Percentiles rank a stretch among this genome's conserved stretches.
phyloP scores from a whole-genome alignment of 2,113 vertebrate species.

The Psettodes erumei region DNA sequence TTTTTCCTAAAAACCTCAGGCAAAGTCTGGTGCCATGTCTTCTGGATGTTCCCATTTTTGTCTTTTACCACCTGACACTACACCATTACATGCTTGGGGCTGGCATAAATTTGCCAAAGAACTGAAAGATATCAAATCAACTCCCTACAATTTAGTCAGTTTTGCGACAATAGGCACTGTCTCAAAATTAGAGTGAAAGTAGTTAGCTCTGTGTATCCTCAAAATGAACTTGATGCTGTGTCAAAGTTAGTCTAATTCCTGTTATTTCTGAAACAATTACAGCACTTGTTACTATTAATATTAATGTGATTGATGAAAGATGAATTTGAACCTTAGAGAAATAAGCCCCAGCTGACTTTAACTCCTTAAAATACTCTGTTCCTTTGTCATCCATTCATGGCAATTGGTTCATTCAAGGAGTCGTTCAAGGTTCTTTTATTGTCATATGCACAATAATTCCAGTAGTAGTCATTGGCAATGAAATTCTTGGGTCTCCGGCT shows the following conservation, averaged over 20 bases:
- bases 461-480: too few species aligned
- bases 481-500: too few species aligned
- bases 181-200: constrained; percentile 26
- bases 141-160: constrained; percentile 13
- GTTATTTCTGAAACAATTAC: constrained; percentile 23
- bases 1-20: constrained; percentile 15
- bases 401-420: neutral
- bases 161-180: constrained; percentile 4
- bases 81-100: constrained; percentile 35
- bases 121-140: constrained; percentile 20
- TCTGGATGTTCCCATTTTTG: constrained; percentile 25
- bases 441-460: too few species aligned
- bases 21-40: constrained; percentile 55
- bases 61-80: constrained; percentile 21
- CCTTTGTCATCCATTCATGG: neutral
- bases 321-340: neutral
- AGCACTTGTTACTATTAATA: constrained; percentile 28
- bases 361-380: neutral
- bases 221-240: constrained; percentile 15
- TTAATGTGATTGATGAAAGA: constrained; percentile 54
- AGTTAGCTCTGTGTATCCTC: constrained; percentile 47
- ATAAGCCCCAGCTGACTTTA: neutral
- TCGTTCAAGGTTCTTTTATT: too few species aligned
- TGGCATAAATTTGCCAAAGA: constrained; percentile 14
- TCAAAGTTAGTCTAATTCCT: constrained; percentile 40